Base-by-base conservation (phyloP, 2,888 invertebrate species). In the Hemithea aestivaria region DNA sequence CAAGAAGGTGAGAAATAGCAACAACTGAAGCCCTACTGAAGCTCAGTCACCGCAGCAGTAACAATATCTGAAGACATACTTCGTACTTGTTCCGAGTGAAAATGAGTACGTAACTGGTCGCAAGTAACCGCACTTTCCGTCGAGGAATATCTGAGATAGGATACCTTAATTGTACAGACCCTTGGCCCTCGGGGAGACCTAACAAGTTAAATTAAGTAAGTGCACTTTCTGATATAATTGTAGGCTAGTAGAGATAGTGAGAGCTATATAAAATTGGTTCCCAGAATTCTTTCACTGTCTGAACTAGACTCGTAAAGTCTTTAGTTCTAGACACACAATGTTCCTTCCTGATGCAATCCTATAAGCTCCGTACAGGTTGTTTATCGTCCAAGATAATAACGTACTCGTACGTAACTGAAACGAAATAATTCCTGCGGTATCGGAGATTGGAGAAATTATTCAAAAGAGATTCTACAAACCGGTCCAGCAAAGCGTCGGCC, bases 381-480 rank as follows among this genome's bases (percentile, higher is more conserved):
- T n/a, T n/a, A n/a, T n/a, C n/a, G n/a, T n/a, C n/a, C n/a, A n/a
- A 26, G 31, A 54, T 36, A 40, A 45, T 54, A 51, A 43, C 36
- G 40, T 20, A 9, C n/a, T n/a, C 35, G 37, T 51, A 36, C 33
- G 41, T 41, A 48, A 54, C 52, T 45, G 37, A 47, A 48, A 40
- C 37, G 40, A 45, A 53, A 61, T 53, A 52, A 57, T 47, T 58
- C 44, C 41, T 24, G 20, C 32, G 35, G 47, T 47, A 46, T 16
- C 5, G 16, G 16, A 16, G 16, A 16, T 51, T 52, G 49, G 56
- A 53, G 64, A 66, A 62, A 65, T 64, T 62, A 64, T 64, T 66
- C 66, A 58, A 61, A 63, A 62, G 56, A 53, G 51, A 50, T 54
- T 42, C 30, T 31, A 43, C 33, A 50, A 62, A 66, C 66, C 62